phyloP scores from a whole-genome alignment of 2,113 vertebrate species.

The Scomber japonicus region DNA sequence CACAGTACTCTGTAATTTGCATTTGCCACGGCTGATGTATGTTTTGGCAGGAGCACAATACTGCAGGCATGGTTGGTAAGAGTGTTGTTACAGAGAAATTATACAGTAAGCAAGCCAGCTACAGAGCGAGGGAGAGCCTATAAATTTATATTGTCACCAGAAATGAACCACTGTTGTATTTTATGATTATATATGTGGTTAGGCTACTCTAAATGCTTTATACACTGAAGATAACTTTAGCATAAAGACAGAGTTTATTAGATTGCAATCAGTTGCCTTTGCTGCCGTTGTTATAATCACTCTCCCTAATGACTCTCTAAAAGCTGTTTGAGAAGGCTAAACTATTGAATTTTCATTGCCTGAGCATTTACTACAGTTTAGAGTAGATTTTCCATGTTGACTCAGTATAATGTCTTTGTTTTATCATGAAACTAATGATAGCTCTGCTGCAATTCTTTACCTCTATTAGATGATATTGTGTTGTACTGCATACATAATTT shows the following conservation, averaged over 20 bases:
- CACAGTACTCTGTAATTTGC: slow-evolving; percentile 37
- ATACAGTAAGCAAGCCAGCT: slow-evolving; percentile 26
- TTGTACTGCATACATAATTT: background rate
- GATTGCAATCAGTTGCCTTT: background rate
- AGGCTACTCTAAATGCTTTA: slow-evolving; percentile 18
- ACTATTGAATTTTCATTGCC: background rate
- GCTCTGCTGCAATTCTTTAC: background rate
- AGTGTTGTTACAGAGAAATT: slow-evolving; percentile 37
- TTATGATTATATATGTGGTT: slow-evolving; percentile 34
- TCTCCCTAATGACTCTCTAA: background rate
- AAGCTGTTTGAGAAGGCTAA: slow-evolving; percentile 6
- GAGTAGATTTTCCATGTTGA: background rate
- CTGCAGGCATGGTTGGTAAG: slow-evolving; percentile 28
- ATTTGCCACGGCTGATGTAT: slow-evolving; percentile 47
- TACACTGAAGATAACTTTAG: slow-evolving; percentile 12
- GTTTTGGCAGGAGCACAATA: slow-evolving; percentile 43
- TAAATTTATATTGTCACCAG: slow-evolving; percentile 34
- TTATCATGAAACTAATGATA: background rate
- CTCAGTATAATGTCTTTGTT: background rate
- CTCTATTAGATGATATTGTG: background rate
- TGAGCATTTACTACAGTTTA: background rate
- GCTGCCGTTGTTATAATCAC: slow-evolving; percentile 12
- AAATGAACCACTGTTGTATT: slow-evolving; percentile 20
- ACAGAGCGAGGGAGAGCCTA: slow-evolving; percentile 8
- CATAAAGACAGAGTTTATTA: slow-evolving; percentile 10